Percentiles rank a stretch among this genome's conserved stretches.
Conservation (phyloP, 2,888 invertebrate genomes). For the Cosmopolites sordidus region DNA sequence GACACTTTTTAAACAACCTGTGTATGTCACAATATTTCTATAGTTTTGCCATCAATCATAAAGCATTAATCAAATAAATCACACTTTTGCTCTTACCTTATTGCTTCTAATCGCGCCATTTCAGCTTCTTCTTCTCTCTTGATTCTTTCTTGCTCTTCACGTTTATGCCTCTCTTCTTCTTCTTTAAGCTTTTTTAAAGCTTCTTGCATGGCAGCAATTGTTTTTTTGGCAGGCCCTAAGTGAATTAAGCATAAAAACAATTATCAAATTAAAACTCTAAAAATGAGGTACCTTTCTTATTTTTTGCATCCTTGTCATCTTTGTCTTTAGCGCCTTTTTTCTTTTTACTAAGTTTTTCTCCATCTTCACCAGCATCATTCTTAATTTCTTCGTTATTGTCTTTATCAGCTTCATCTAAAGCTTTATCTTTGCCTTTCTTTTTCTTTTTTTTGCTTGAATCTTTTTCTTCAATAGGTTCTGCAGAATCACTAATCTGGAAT, state of each 20-base stretch:
- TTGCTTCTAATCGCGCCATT: slow-evolving; percentile 66
- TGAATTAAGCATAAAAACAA: slow-evolving; percentile 35
- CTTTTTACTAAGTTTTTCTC: slow-evolving; percentile 36
- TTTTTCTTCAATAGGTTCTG: slow-evolving; percentile 36
- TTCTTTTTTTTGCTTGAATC: slow-evolving; percentile 35
- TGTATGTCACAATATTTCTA: too few species aligned
- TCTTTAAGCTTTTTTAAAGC: slow-evolving; percentile 83
- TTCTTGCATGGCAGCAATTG: slow-evolving; percentile 89
- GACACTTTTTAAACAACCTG: not conserved
- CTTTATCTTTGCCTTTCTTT: slow-evolving; percentile 30
- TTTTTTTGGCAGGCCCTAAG: slow-evolving; percentile 80
- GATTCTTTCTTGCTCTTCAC: slow-evolving; percentile 78
- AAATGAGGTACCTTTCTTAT: slow-evolving; percentile 38
- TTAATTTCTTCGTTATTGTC: slow-evolving; percentile 45
- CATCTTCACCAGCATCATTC: slow-evolving; percentile 50
- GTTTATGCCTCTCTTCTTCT: slow-evolving; percentile 73
- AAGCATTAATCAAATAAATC: not conserved
- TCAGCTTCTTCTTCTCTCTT: slow-evolving; percentile 81
- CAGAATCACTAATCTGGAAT: not conserved
- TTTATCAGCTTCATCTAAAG: slow-evolving; percentile 46
- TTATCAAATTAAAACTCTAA: not conserved
- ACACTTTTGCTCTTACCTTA: slow-evolving; percentile 36
- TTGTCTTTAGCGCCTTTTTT: slow-evolving; percentile 37
- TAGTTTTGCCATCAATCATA: too few species aligned
- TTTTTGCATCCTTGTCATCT: slow-evolving; percentile 45